Percentiles rank a stretch among this genome's conserved stretches.
Evolutionary conservation across 2,888 invertebrate species (phyloP).

Genomic region (Psylliodes chrysocephalus): DNA sequence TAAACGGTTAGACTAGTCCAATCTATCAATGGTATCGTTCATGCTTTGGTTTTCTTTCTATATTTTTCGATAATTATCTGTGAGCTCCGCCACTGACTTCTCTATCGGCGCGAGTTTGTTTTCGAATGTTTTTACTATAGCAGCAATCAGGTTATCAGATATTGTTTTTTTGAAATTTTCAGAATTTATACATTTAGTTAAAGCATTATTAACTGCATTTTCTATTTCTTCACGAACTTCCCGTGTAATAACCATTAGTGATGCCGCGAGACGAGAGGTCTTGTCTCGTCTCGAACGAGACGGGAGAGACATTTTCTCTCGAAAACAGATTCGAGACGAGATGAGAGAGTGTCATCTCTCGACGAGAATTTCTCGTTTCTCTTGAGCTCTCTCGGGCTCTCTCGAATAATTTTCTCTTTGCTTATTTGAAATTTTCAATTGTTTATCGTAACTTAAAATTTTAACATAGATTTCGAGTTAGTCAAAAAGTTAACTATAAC

Average conservation of each 20-base stretch:
- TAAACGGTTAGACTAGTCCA: constrained; percentile 9
- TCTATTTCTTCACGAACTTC: constrained; percentile 9
- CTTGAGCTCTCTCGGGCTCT: too few relatives aligned
- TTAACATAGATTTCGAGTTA: too few relatives aligned
- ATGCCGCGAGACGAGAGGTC: too few relatives aligned
- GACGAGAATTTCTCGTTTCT: too few relatives aligned
- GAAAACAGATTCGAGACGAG: too few relatives aligned
- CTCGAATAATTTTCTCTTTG: too few relatives aligned
- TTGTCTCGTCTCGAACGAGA: too few relatives aligned
- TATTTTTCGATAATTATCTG: constrained; percentile 8
- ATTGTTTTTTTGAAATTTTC: constrained; percentile 11
- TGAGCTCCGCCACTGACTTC: constrained; percentile 13
- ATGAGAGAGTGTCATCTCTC: too few relatives aligned
- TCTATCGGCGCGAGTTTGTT: constrained; percentile 1
- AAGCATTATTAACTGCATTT: constrained; percentile 13
- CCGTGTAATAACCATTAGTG: constrained; percentile 10
- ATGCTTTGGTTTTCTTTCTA: neutral
- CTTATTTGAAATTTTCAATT: too few relatives aligned
- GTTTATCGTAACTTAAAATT: too few relatives aligned
- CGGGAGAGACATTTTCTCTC: too few relatives aligned
- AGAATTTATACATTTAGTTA: constrained; percentile 13
- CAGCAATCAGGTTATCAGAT: constrained; percentile 14
- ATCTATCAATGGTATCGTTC: constrained; percentile 12
- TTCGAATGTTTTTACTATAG: constrained; percentile 17
- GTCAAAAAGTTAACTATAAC: too few relatives aligned